These are phyloP conservation scores for Tetrapedia diversipes DNA, from an alignment of 2,888 invertebrate species.

Conservation along the genomic window DNA sequence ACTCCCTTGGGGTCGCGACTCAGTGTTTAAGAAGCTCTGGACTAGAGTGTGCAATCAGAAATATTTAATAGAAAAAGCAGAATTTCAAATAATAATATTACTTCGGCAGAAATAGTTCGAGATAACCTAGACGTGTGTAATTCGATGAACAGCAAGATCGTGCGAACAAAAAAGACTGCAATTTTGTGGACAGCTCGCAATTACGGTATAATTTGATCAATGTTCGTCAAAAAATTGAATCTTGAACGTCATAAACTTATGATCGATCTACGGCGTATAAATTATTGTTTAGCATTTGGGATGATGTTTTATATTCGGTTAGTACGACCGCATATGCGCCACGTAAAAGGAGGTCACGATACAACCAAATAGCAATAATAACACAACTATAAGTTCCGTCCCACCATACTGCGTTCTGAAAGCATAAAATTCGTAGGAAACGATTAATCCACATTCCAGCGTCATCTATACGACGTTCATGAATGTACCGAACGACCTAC, in stretches of 20 bases:
- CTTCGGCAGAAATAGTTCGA: too few relatives aligned
- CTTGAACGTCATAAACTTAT: neutral
- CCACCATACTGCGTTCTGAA: conserved; percentile 65
- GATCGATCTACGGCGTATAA: conserved; percentile 37
- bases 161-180: too few relatives aligned
- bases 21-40: too few relatives aligned
- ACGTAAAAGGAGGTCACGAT: conserved; percentile 81
- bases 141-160: too few relatives aligned
- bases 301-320: conserved; percentile 80
- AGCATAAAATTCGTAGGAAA: conserved; percentile 55
- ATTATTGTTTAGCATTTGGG: conserved; percentile 70
- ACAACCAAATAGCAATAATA: conserved; percentile 81
- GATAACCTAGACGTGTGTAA: too few relatives aligned
- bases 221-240: too few relatives aligned
- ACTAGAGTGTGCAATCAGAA: too few relatives aligned
- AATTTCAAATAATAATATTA: too few relatives aligned
- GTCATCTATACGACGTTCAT: conserved; percentile 28
- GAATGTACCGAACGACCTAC: neutral
- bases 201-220: too few relatives aligned
- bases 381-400: conserved; percentile 76
- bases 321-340: conserved; percentile 77
- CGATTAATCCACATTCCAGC: neutral
- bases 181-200: too few relatives aligned
- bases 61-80: too few relatives aligned
- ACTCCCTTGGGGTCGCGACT: too few relatives aligned